Base-by-base conservation (phyloP, 2,797 vertebrate species). In the Tadarida brasiliensis region DNA sequence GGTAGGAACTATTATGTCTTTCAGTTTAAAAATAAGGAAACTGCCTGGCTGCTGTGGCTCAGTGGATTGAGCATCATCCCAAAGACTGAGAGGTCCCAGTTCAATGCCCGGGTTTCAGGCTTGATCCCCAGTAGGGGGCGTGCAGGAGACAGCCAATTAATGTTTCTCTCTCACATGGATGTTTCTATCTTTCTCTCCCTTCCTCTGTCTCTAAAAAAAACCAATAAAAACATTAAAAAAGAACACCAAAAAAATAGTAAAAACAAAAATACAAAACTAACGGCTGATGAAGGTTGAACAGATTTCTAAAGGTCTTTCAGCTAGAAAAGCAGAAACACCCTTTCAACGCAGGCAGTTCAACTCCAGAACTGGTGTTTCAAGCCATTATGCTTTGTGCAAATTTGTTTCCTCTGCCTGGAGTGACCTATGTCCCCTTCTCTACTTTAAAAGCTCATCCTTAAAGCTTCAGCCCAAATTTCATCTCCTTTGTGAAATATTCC, bases 1-100 rank as follows among this genome's bases (percentile, higher is more conserved):
- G 20, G 35, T 56, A 68, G 20, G 4, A 73, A 90, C 0, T 30
- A 83, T 59, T 71, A 11, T 86, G 7, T 49, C 87, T 95, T 68
- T 68, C 30, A 33, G 93, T 91, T 88, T 81, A 85, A 33, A 74
- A n/a, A 30, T 33, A 39, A 95, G 30, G 20, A 85, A 94, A 76
- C 10, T 54, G 49, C 39, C 39, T 44, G 39, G 39, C 5, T 44
- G 39, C 39, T 7, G 7, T 44, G 39, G 39, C 39, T 44, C 39
- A 44, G 39, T 4, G 39, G 39, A 44, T 44, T 44, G 39, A 44
- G 39, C 39, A 4, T 44, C 39, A 78, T 44, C 39, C 3, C 39
- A 44, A 44, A 7, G 39, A 44, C 39, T 44, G 39, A 4, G 39
- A 44, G 39, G 39, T 44, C 39, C 39, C 39, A 44, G 39, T 44